Evolutionary conservation across 2,888 invertebrate species (phyloP), one percentile per base, ranked within the genome.

Genomic region (Poecilobothrus nobilitatus): DNA sequence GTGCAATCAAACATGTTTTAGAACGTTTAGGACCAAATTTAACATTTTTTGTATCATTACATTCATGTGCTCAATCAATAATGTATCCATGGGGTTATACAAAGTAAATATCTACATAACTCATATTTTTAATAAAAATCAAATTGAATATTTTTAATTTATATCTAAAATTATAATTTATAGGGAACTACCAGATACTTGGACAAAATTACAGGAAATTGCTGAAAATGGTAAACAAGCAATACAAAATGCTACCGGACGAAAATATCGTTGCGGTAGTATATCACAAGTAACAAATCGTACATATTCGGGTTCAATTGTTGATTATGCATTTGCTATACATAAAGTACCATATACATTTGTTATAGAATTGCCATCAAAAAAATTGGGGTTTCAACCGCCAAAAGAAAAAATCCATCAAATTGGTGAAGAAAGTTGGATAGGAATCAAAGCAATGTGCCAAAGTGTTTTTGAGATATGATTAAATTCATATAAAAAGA

Each of bases 41-140:
- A 68, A 73, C 80, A 70, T 77, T 82, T 71, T 81, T 80, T 68
- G 72, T 82, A 34, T 79, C 81, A 10, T 72, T 82, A 68, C 82
- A 82, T 73, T 80, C 82, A 2, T 79, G 80, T 72, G 80, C 81
- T 9, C 78, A 81, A 73, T 75, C 78, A 70, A 78, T 82, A 53
- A 79, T 82, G 78, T 82, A 81, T 71, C 82, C 82, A 0, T 81
- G 79, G 78, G 81, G 80, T 63, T 81, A 78, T 71, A 76, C 75
- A 68, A 76, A 73, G 78, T 79, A 73, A 69, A 74, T 62, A 15
- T 27, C 1, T 12, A 37, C 37, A 37, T 37, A 12, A 12, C 10
- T n/a, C n/a, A n/a, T n/a, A n/a, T n/a, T n/a, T n/a, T n/a, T n/a
- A n/a, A n/a, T n/a, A n/a, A n/a, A n/a, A n/a, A n/a, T n/a, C n/a